Percentiles rank a stretch among this genome's conserved stretches.
phyloP scores from a whole-genome alignment of 2,888 invertebrate genomes.

The Pemphredon lugubris region DNA sequence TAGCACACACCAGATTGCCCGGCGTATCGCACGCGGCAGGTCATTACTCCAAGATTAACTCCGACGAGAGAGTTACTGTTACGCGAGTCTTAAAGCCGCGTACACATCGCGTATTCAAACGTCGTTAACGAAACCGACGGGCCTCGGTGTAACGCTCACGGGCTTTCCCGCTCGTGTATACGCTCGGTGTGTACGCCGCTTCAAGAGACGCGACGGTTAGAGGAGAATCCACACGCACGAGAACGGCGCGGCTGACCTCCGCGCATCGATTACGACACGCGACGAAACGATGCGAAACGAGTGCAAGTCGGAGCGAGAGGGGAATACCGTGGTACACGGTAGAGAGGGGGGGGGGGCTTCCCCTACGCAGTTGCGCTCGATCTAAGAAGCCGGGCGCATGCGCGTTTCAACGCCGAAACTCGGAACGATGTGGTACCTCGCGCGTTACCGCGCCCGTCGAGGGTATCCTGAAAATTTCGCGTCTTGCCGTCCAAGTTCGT shows the following conservation, averaged over 20 bases:
- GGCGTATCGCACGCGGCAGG: not conserved
- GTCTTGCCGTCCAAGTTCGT: slow-evolving; percentile 15
- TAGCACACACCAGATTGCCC: no score
- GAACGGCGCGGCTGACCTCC: slow-evolving; percentile 39
- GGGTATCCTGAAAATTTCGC: slow-evolving; percentile 35
- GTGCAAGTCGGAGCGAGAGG: slow-evolving; percentile 33
- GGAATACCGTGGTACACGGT: not conserved
- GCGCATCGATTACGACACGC: slow-evolving; percentile 58
- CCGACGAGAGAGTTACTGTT: slow-evolving; percentile 1
- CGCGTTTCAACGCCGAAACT: slow-evolving; percentile 27
- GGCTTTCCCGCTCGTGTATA: no score
- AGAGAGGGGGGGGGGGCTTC: slow-evolving; percentile 28
- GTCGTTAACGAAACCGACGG: no score
- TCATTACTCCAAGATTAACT: slow-evolving; percentile 20
- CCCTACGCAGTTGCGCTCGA: slow-evolving; percentile 22
- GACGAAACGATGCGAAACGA: slow-evolving; percentile 13
- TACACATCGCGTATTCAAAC: no score
- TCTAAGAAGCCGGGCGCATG: slow-evolving; percentile 43
- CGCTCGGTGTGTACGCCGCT: not conserved
- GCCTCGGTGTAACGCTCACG: no score
- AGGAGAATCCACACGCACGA: slow-evolving; percentile 12
- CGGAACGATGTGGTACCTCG: no score
- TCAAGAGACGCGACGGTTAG: slow-evolving; percentile 41
- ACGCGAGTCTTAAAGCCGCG: no score
- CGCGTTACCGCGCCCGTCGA: slow-evolving; percentile 24